Base-by-base conservation (phyloP, 1,140 invertebrate species). In the Geopemphigus sp. region DNA sequence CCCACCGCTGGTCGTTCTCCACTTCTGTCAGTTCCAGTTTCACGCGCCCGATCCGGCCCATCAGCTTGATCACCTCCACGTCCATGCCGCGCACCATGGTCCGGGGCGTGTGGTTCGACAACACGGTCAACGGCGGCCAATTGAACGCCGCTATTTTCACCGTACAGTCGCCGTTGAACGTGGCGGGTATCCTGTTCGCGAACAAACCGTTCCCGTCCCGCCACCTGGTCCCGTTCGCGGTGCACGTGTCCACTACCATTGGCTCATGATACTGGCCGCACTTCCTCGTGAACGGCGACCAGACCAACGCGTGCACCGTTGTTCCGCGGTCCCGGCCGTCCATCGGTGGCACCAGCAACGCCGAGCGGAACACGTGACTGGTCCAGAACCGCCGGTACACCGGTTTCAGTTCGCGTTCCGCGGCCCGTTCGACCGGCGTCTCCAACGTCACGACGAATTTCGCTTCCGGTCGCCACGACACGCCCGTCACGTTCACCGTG, bases 261-360 rank as follows among this genome's bases (percentile, higher is more conserved):
- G 73, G 73, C 4, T 14, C 22, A 8, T 61, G 73, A 17, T 76
- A 76, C 56, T 45, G 32, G 1, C 73, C 73, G 22, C 73, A 76
- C 24, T n/a, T 57, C 0, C 22, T 6, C 8, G n/a, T 29, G 22
- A 76, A 76, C 54, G 73, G 73, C 26, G 39, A 76, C 73, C 73
- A 76, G 32, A 15, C 22, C 15, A 61, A 19, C 22, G 56, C 73
- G 12, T 59, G 22, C 2, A 76, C 22, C 12, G 22, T 8, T 5
- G 14, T 19, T 0, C 22, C 73, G 22, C 14, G 11, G 17, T 19
- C 3, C 22, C 73, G 6, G 15, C 15, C 6, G 19, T 4, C 1
- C 11, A 1, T 39, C 2, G 72, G n/a, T n/a, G n/a, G 72, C n/a
- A 61, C 22, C 1, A 76, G 73, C 15, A 76, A 61, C 32, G 61